Percentiles rank a stretch among this genome's conserved stretches.
Evolutionary conservation across 2,113 vertebrate genomes (phyloP).

Genomic region (Xyliphius kryptos): DNA sequence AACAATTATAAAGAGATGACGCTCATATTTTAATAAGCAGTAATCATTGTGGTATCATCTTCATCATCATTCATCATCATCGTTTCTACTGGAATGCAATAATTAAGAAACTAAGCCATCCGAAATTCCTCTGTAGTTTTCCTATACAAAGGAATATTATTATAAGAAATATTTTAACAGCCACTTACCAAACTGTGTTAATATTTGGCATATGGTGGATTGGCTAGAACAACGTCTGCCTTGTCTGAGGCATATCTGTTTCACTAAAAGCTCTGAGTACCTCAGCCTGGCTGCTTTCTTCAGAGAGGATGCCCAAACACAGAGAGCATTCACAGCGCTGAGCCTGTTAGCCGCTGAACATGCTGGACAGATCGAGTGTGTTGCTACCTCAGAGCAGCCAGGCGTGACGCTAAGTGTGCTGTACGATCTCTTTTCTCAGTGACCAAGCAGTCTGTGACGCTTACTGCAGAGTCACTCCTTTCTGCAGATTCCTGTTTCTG

Average conservation of each 20-base stretch:
- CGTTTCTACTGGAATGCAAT: too few species aligned
- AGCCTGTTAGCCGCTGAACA: conserved; percentile 19
- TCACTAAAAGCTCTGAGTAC: conserved; percentile 23
- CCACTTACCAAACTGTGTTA: conserved; percentile 8
- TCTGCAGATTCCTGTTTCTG: background rate
- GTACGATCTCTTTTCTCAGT: conserved; percentile 19
- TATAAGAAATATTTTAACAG: conserved; percentile 12
- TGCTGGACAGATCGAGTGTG: conserved; percentile 28
- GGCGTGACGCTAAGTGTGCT: conserved; percentile 20
- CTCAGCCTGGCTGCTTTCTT: too few species aligned
- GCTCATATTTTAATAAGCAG: too few species aligned
- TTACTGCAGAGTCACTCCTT: conserved; percentile 7
- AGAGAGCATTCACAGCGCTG: conserved; percentile 27
- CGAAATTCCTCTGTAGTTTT: too few species aligned
- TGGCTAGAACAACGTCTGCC: conserved; percentile 21
- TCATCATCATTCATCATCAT: too few species aligned
- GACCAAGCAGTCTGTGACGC: conserved; percentile 1
- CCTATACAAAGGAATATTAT: too few species aligned
- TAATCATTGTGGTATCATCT: too few species aligned
- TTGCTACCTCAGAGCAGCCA: conserved; percentile 14
- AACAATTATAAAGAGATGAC: too few species aligned
- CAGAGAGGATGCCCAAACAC: conserved; percentile 27
- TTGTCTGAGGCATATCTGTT: too few species aligned
- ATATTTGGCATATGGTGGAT: conserved; percentile 21
- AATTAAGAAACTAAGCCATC: too few species aligned